These are phyloP conservation scores for Atrina japonica DNA, from an alignment of 2,888 invertebrate species.

Conservation along the genomic window DNA sequence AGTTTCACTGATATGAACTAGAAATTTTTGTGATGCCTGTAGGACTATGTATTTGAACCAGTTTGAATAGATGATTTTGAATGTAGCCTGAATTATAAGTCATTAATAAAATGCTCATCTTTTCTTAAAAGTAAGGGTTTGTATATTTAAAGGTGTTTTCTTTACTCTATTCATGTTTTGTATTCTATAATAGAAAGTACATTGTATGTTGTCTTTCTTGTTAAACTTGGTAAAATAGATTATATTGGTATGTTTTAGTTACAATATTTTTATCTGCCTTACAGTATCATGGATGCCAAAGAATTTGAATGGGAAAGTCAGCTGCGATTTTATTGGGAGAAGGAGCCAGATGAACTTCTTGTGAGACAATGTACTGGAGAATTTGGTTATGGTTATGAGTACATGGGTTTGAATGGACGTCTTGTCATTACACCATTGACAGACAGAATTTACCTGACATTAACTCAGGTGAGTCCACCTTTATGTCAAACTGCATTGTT, in stretches of 20 bases:
- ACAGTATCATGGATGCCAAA: slow-evolving; percentile 90
- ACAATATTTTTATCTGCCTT: slow-evolving; percentile 85
- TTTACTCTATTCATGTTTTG: no score
- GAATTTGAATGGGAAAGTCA: slow-evolving; percentile 98
- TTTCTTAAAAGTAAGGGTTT: no score
- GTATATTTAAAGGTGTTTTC: no score
- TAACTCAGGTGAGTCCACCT: slow-evolving; percentile 89
- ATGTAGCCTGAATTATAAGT: no score
- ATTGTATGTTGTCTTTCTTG: neutral
- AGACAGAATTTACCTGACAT: slow-evolving; percentile 94
- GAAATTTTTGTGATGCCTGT: no score
- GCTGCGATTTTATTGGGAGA: slow-evolving; percentile 94
- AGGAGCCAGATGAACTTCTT: slow-evolving; percentile 89
- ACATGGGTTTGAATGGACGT: slow-evolving; percentile 95
- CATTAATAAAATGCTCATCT: no score
- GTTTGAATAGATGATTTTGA: no score
- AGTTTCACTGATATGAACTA: no score
- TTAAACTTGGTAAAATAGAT: neutral
- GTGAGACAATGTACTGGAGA: slow-evolving; percentile 90
- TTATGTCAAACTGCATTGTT: no score
- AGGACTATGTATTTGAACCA: no score
- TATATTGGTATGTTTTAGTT: no score
- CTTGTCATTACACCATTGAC: slow-evolving; percentile 95
- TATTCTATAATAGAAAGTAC: no score
- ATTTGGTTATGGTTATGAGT: slow-evolving; percentile 96